phyloP scores from a whole-genome alignment of 2,888 invertebrate species.

The Cosmia pyralina region DNA sequence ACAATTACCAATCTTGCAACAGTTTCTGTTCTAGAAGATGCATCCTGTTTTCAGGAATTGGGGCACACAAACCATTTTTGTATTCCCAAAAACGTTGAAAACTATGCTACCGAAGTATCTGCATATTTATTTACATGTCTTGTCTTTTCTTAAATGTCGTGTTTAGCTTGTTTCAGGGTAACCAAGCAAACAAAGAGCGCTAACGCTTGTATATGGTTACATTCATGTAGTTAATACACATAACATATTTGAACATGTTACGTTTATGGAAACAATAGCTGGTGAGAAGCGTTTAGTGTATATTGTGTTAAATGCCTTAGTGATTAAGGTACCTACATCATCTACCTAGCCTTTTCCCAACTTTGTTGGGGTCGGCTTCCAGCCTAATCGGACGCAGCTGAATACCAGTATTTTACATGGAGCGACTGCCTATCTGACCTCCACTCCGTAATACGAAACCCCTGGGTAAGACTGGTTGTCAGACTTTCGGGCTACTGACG shows the following conservation, averaged over 20 bases:
- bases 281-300: constrained; percentile 35
- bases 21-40: background rate
- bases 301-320: constrained; percentile 48
- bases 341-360: no score
- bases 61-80: background rate
- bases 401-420: no score
- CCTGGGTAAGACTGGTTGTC: no score
- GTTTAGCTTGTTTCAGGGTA: constrained; percentile 28
- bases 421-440: no score
- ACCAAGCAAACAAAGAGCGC: constrained; percentile 37
- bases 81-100: background rate
- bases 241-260: constrained; percentile 21
- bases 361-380: no score
- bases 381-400: no score
- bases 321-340: background rate
- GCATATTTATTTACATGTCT: constrained; percentile 1
- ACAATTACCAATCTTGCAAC: background rate
- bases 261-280: constrained; percentile 46
- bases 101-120: background rate
- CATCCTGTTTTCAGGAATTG: background rate
- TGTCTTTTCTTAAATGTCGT: constrained; percentile 14
- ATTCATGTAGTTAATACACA: background rate
- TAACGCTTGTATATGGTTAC: constrained; percentile 1
- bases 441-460: no score
- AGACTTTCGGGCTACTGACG: no score